Evolutionary conservation across 2,797 vertebrate genomes (phyloP), one percentile per base, ranked within the genome.

Genomic region (Pangasius macronema): DNA sequence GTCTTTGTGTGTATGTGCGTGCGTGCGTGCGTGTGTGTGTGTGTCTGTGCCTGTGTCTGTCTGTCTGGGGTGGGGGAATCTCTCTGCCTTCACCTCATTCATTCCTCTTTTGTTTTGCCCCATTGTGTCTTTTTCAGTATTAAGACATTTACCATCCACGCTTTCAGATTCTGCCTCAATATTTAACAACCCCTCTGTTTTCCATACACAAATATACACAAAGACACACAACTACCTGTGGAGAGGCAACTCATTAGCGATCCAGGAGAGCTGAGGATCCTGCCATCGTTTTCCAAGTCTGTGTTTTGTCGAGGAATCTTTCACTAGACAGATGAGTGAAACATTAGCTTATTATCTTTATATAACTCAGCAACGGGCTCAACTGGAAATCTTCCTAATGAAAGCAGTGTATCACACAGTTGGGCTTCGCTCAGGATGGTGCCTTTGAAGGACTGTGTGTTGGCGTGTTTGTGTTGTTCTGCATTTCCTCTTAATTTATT

Each of bases 391-490:
- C 61, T 5, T 22, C 42, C 57, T 82, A 89, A 89, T 85, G 83
- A 89, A 85, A 73, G 82, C 65, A 80, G 76, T 67, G 83, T 61
- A 76, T 85, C 77, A 87, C 83, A 72, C 57, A 49, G 55, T 84
- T 82, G 67, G 86, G n/a, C 68, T 51, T 85, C 51, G 13, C n/a
- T 85, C 30, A 42, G 79, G 63, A 49, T 84, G 73, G 73, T 13
- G 61, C 57, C 33, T 87, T 57, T 81, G 85, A 86, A 51, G 36
- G 63, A 68, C 22, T 10, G 16, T 30, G 20, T 65, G 70, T 67
- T 22, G 22, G 72, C 57, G 30, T 46, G 70, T 85, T 73, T 82
- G 30, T 68, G 79, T 57, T 83, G 39, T 16, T 46, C n/a, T 57
- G 11, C 42, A 2, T 75, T 49, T 65, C 39, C 57, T 51, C 14